Percentiles rank a stretch among this genome's conserved stretches.
Evolutionary conservation across 1,140 invertebrate genomes (phyloP).

Genomic region (Nixonia krombeini): DNA sequence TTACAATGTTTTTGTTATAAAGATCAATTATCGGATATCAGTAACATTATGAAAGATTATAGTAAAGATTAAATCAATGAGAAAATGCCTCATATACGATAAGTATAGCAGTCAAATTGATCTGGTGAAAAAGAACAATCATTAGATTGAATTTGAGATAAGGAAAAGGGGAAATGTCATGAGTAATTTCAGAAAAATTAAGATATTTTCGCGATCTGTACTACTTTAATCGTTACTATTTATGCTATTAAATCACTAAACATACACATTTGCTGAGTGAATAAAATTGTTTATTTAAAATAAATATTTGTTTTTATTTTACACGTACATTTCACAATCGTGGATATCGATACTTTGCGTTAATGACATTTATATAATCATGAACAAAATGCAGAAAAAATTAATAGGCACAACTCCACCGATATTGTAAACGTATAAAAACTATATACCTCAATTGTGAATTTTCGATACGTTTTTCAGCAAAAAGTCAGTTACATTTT

Average conservation of each 20-base stretch:
- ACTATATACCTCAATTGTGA: background rate
- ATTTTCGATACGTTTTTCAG: slow-evolving; percentile 16
- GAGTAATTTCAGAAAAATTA: background rate
- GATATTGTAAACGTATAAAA: too few species aligned
- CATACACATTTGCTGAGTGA: slow-evolving; percentile 30
- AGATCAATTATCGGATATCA: too few species aligned
- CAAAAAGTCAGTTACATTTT: slow-evolving; percentile 38
- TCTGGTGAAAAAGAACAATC: background rate
- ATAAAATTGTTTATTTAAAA: slow-evolving; percentile 43
- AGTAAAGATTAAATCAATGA: too few species aligned
- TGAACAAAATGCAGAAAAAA: too few species aligned
- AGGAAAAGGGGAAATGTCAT: background rate
- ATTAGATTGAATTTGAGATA: background rate
- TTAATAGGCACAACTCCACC: too few species aligned
- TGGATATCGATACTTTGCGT: too few species aligned
- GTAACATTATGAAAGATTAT: too few species aligned
- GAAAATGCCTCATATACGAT: too few species aligned
- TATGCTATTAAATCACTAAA: slow-evolving; percentile 12
- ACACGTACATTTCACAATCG: too few species aligned
- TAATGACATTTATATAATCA: too few species aligned
- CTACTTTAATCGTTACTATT: slow-evolving; percentile 28
- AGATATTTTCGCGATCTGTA: slow-evolving; percentile 42
- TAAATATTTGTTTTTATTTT: slow-evolving; percentile 9
- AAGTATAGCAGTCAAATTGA: too few species aligned
- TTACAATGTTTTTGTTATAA: too few species aligned